Conservation (phyloP, 2,888 invertebrate genomes). For the Tuberolachnus salignus region DNA sequence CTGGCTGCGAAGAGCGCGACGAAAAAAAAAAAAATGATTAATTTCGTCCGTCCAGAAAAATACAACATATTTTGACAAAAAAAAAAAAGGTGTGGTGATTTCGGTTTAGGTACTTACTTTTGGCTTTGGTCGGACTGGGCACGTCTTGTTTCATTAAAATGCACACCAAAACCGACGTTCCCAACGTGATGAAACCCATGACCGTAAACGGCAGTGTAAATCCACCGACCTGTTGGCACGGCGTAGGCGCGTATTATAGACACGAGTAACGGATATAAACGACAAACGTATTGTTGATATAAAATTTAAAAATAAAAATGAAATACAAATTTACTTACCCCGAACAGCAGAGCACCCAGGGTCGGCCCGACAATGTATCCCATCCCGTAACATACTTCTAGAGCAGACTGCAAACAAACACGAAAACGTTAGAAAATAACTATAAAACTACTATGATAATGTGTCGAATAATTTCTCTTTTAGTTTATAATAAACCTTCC, state of each 20-base stretch:
- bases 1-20: constrained; percentile 61
- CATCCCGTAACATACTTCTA: constrained; percentile 63
- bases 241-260: no score
- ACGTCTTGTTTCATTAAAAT: constrained; percentile 53
- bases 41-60: no score
- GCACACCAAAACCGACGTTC: constrained; percentile 45
- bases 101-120: constrained; percentile 15
- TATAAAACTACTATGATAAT: no score
- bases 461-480: no score
- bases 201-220: constrained; percentile 65
- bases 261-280: not conserved
- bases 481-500: no score
- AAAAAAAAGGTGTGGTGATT: not conserved
- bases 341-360: constrained; percentile 62
- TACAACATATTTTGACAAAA: no score
- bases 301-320: not conserved
- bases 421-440: no score
- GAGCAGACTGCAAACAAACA: constrained; percentile 61
- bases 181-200: constrained; percentile 61
- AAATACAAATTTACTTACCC: constrained; percentile 59
- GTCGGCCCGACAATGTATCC: constrained; percentile 63
- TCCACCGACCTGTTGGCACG: constrained; percentile 62
- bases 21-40: constrained; percentile 44
- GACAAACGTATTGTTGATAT: no score
- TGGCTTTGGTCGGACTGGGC: constrained; percentile 40